A percentile compares a stretch with the other conserved stretches of the same genome.
Evolutionary conservation across 1,140 invertebrate species (phyloP).

Genomic region (Musca vetustissima): DNA sequence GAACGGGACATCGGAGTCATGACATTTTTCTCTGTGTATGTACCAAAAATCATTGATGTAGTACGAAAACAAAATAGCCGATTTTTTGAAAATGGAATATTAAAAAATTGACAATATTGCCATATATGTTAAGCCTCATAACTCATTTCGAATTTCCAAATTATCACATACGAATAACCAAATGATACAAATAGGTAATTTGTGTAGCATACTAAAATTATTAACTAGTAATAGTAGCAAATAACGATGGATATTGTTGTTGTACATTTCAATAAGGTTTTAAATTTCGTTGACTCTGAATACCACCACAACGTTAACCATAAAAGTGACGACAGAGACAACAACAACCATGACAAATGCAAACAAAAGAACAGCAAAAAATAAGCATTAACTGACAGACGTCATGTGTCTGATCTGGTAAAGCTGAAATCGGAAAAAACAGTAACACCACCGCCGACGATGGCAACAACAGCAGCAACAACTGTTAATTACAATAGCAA

Average conservation of each 20-base stretch:
- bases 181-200: too few relatives aligned
- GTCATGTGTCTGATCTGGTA: neutral
- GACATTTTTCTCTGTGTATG: too few relatives aligned
- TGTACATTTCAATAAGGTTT: slow-evolving; percentile 19
- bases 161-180: too few relatives aligned
- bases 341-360: neutral
- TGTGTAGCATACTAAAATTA: too few relatives aligned
- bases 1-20: too few relatives aligned
- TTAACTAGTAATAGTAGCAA: neutral
- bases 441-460: too few relatives aligned
- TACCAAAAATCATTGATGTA: too few relatives aligned
- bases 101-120: too few relatives aligned
- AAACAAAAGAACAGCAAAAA: neutral
- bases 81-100: too few relatives aligned
- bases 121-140: too few relatives aligned
- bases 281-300: slow-evolving; percentile 10
- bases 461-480: neutral
- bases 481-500: slow-evolving; percentile 19
- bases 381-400: neutral
- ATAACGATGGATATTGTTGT: slow-evolving; percentile 19
- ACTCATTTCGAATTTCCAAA: too few relatives aligned
- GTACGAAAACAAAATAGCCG: too few relatives aligned
- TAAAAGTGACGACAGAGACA: neutral
- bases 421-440: neutral
- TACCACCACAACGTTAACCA: slow-evolving; percentile 14